Base-by-base conservation (phyloP, 2,113 vertebrate species). In the Phalacrocorax pelagicus region DNA sequence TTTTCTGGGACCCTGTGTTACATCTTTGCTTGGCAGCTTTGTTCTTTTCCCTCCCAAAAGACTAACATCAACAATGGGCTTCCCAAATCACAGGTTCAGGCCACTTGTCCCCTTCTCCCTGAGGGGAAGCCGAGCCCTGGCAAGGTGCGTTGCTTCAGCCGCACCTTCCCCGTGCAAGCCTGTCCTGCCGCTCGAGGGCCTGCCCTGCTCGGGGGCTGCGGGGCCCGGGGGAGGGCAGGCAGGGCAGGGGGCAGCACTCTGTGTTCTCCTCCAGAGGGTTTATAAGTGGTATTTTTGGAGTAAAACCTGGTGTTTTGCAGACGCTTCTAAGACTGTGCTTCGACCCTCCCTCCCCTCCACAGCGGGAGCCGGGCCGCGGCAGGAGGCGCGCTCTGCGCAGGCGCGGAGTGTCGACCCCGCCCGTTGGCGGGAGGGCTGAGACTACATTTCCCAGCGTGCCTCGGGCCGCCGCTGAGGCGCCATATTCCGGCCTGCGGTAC, bases 371-470 rank as follows among this genome's bases (percentile, higher is more conserved):
- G 15, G 42, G 44, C 26, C 9, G n/a, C 11, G 26, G 23, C 22
- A 5, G 16, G 15, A 11, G 11, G 8, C 6, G 34, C 2, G 27
- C 5, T 3, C 6, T 36, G 67, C 83, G 66, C 82, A 87, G 26
- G 67, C 83, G 71, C 61, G 3, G 49, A 38, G 51, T 10, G 44
- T 44, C 14, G 24, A 14, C 49, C 3, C 6, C 2, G 42, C 42
- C 42, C 17, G 8, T 16, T 2, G 4, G 29, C 9, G 3, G 10
- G 1, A 12, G 4, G 7, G 3, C 3, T 4, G 1, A 3, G 42
- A 97, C 98, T 97, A 88, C 94, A 90, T 59, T 73, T 90, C 95
- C 97, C 97, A 96, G 65, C 38, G 81, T 58, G 63, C 90, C 20
- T 10, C 66, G 69, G 30, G 79, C 1, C 10, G 12, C 22, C 36